Evolutionary conservation across 2,888 invertebrate genomes (phyloP), one percentile per base, ranked within the genome.

Genomic region (Anarsia innoxiella): DNA sequence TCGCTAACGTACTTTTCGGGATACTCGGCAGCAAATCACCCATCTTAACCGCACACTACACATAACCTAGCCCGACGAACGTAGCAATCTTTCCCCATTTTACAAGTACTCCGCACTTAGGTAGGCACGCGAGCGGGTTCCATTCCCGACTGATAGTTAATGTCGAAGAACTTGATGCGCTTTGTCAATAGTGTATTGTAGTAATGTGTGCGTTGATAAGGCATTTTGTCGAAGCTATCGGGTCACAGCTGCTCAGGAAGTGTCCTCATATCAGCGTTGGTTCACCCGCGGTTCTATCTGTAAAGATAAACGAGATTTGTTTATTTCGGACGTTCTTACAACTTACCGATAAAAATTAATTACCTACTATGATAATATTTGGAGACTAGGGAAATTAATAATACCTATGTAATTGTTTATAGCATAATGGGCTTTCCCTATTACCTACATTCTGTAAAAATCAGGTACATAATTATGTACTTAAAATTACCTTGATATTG

Each of bases 241-340:
- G 69, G 66, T 67, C 71, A 60, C 82, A 82, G 79, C 72, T 83
- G 83, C 67, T 68, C 83, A 80, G 83, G 83, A 83, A 80, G 72
- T 60, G 59, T 39, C 36, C 39, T 51, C 48, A 63, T 78, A 78
- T 71, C 65, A 49, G 49, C 46, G 39, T 62, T 61, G 58, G 59
- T 56, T 46, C 40, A 46, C 48, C 48, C 49, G 51, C 27, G 19
- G 68, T 79, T n/a, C n/a, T n/a, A 70, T 75, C 78, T 71, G 71
- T 42, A 58, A 44, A 66, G 66, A 74, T 72, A 70, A 70, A 61
- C 53, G 51, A 48, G 53, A 57, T 60, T 54, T 54, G 56, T 59
- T 63, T 55, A 39, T 42, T 41, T 41, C 16, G 34, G 41, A 31
- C 16, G 34, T 23, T 33, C n/a, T n/a, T n/a, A n/a, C 12, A 23